Evolutionary conservation across 2,113 vertebrate genomes (phyloP).

Genomic region (Merops nubicus): DNA sequence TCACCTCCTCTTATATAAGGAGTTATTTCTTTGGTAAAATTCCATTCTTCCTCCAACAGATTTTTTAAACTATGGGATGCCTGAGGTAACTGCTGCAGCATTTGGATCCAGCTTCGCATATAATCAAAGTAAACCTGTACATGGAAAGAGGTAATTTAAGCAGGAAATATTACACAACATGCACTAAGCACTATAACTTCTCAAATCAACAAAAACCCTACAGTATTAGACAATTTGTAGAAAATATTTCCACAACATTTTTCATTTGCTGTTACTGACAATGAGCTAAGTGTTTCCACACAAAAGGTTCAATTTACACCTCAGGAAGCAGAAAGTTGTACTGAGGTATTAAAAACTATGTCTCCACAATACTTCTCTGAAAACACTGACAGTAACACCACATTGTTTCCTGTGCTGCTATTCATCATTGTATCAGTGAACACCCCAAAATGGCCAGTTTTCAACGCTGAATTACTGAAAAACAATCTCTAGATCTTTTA

Average conservation of each 20-base stretch:
- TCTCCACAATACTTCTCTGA: background rate
- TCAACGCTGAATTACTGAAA: background rate
- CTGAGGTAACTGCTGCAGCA: constrained; percentile 98
- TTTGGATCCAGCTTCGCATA: constrained; percentile 99
- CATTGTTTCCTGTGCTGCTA: background rate
- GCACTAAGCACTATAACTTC: background rate
- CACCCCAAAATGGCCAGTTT: background rate
- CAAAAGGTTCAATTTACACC: background rate
- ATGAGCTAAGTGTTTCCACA: background rate
- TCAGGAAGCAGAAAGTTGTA: background rate
- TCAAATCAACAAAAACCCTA: background rate
- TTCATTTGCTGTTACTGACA: background rate
- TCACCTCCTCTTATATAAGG: constrained; percentile 97
- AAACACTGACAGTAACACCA: background rate
- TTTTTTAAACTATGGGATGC: constrained; percentile 99
- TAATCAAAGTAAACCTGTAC: constrained; percentile 97
- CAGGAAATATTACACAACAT: background rate
- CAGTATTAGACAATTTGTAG: background rate
- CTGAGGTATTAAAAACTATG: background rate
- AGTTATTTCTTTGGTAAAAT: constrained; percentile 99
- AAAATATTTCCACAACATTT: background rate
- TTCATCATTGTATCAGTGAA: background rate
- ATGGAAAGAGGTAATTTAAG: background rate
- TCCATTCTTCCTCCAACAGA: constrained; percentile 97
- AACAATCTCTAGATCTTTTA: background rate